phyloP scores from a whole-genome alignment of 2,797 vertebrate species.

The Silurus aristotelis region DNA sequence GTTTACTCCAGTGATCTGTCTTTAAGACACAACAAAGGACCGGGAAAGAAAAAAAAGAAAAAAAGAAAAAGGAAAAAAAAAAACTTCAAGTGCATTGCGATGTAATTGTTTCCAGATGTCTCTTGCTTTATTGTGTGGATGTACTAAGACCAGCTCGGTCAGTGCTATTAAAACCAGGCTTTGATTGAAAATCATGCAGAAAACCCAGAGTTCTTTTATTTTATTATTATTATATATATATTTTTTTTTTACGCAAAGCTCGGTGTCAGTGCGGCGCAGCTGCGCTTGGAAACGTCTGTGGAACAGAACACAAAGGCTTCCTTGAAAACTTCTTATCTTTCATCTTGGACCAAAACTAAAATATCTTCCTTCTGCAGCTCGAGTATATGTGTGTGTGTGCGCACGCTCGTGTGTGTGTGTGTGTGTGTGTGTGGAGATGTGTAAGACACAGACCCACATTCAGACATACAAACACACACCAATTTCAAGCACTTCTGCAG shows the following conservation, averaged over 20 bases:
- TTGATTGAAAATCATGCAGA: conserved; percentile 69
- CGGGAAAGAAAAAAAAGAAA: conserved; percentile 26
- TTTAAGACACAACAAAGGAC: conserved; percentile 50
- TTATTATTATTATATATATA: conserved; percentile 36
- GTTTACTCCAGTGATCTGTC: conserved; percentile 47
- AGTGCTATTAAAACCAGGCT: conserved; percentile 58
- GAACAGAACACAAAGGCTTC: conserved; percentile 68
- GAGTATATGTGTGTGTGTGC: conserved; percentile 30
- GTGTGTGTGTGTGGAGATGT: conserved; percentile 41
- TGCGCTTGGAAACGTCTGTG: conserved; percentile 68
- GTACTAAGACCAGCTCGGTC: conserved; percentile 58
- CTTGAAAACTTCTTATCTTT: conserved; percentile 70
- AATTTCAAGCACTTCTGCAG: conserved; percentile 27
- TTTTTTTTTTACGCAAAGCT: conserved; percentile 57
- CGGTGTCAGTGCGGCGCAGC: conserved; percentile 68
- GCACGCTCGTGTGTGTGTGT: conserved; percentile 57
- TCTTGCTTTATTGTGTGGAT: conserved; percentile 57
- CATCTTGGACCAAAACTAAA: conserved; percentile 73
- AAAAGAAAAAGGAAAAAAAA: too few species aligned
- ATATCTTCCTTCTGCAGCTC: conserved; percentile 65
- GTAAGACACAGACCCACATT: conserved; percentile 3
- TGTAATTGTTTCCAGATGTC: conserved; percentile 81
- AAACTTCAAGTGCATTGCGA: conserved; percentile 60
- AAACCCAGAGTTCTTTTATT: conserved; percentile 55
- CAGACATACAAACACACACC: conserved; percentile 19